phyloP scores from a whole-genome alignment of 2,113 vertebrate genomes.

The Salminus brasiliensis region DNA sequence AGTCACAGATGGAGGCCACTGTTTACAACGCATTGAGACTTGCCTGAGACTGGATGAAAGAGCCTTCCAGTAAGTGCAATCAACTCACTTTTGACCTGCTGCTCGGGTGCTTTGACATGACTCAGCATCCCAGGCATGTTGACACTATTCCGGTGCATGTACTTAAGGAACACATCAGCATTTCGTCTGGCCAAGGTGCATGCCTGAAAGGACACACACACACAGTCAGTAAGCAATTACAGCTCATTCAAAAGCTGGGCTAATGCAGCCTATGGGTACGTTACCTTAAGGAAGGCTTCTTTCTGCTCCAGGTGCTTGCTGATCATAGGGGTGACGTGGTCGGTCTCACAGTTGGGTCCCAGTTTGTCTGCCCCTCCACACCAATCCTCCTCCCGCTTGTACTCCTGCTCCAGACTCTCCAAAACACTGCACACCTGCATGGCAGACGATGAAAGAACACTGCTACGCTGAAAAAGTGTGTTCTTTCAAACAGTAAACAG shows the following conservation, averaged over 20 bases:
- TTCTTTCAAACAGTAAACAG: not conserved
- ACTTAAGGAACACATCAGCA: slow-evolving; percentile 97
- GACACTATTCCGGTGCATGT: slow-evolving; percentile 97
- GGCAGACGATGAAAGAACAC: not conserved
- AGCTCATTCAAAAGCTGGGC: slow-evolving; percentile 3
- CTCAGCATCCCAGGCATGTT: slow-evolving; percentile 99
- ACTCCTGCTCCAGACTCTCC: slow-evolving; percentile 97
- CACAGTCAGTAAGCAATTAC: not conserved
- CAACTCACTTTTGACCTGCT: slow-evolving; percentile 97
- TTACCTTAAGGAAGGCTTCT: slow-evolving; percentile 95
- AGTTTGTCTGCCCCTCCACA: slow-evolving; percentile 96
- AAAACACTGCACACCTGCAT: slow-evolving; percentile 93
- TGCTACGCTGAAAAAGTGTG: not conserved
- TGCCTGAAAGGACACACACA: slow-evolving; percentile 75
- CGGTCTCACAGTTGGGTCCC: slow-evolving; percentile 95
- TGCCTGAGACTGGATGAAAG: not conserved
- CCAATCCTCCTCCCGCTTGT: slow-evolving; percentile 98
- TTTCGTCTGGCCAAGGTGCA: slow-evolving; percentile 95
- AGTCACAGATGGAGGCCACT: no score
- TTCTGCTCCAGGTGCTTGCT: slow-evolving; percentile 98
- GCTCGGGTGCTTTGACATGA: slow-evolving; percentile 95
- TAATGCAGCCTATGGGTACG: not conserved
- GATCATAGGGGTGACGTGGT: slow-evolving; percentile 97
- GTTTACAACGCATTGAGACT: no score
- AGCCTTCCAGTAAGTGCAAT: not conserved